phyloP scores from a whole-genome alignment of 2,797 vertebrate genomes.

The Urocyon cinereoargenteus region DNA sequence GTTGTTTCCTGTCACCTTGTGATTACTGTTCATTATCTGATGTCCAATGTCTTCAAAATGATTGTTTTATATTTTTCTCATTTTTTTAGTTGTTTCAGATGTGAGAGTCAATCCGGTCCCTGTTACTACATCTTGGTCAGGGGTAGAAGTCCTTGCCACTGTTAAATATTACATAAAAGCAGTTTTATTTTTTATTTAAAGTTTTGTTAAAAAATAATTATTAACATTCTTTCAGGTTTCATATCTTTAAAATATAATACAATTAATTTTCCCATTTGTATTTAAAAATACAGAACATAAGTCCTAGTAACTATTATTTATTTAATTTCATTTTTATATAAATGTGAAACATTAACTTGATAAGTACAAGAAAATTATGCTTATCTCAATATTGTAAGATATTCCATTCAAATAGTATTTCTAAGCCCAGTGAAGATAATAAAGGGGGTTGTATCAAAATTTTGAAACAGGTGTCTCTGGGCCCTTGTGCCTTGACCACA shows the following conservation, averaged over 20 bases:
- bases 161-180: neutral
- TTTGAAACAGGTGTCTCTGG: neutral
- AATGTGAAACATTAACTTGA: neutral
- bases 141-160: neutral
- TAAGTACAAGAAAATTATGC: neutral
- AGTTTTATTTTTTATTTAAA: neutral
- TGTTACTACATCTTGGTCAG: neutral
- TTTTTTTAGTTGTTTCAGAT: neutral
- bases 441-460: neutral
- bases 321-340: neutral
- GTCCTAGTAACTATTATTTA: neutral
- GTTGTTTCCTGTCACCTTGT: neutral
- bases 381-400: neutral
- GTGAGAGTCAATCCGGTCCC: neutral
- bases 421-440: neutral
- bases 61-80: neutral
- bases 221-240: neutral
- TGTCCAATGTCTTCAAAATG: neutral
- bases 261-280: neutral
- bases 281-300: neutral
- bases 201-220: neutral
- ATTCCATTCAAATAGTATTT: neutral
- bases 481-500: neutral
- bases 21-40: neutral
- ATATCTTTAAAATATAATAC: neutral